Percentiles rank a stretch among this genome's conserved stretches.
Evolutionary conservation across 1,140 invertebrate genomes (phyloP).

Genomic region (Diplogasteroides magnus): DNA sequence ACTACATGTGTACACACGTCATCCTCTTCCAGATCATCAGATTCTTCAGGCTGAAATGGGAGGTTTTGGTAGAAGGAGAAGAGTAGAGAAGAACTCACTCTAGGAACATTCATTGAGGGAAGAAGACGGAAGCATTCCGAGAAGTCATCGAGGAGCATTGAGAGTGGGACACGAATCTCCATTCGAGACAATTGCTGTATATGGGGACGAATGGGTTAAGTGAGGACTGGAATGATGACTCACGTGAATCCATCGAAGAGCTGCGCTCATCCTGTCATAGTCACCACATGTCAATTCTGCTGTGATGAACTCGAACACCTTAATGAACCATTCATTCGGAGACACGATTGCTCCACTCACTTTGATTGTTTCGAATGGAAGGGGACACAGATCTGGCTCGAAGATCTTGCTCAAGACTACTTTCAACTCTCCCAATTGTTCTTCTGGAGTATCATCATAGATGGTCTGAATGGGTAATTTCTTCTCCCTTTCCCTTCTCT

Average conservation of each 20-base stretch:
- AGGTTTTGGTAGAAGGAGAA: too few species aligned
- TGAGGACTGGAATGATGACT: slow-evolving; percentile 7
- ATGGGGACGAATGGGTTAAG: slow-evolving; percentile 35
- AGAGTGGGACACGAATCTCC: slow-evolving; percentile 79
- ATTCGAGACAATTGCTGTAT: slow-evolving; percentile 74
- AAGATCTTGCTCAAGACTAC: slow-evolving; percentile 87
- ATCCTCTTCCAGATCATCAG: slow-evolving; percentile 66
- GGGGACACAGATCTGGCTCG: slow-evolving; percentile 87
- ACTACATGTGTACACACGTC: slow-evolving; percentile 71
- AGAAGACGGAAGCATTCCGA: slow-evolving; percentile 67
- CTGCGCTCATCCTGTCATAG: slow-evolving; percentile 83
- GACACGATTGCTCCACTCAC: slow-evolving; percentile 60
- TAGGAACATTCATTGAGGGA: slow-evolving; percentile 62
- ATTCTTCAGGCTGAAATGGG: slow-evolving; percentile 60
- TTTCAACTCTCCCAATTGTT: slow-evolving; percentile 83
- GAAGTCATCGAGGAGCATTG: slow-evolving; percentile 80
- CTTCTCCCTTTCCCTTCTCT: too few species aligned
- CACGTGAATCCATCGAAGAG: slow-evolving; percentile 88
- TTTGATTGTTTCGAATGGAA: slow-evolving; percentile 84
- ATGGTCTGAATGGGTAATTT: slow-evolving; percentile 63
- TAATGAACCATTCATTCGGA: too few species aligned
- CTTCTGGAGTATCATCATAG: slow-evolving; percentile 83
- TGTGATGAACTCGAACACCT: slow-evolving; percentile 78
- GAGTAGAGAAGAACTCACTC: too few species aligned
- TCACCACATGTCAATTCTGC: slow-evolving; percentile 76